A percentile compares a stretch with the other conserved stretches of the same genome.
Conservation (phyloP, 2,888 invertebrate genomes). For the Clusia tigrina region DNA sequence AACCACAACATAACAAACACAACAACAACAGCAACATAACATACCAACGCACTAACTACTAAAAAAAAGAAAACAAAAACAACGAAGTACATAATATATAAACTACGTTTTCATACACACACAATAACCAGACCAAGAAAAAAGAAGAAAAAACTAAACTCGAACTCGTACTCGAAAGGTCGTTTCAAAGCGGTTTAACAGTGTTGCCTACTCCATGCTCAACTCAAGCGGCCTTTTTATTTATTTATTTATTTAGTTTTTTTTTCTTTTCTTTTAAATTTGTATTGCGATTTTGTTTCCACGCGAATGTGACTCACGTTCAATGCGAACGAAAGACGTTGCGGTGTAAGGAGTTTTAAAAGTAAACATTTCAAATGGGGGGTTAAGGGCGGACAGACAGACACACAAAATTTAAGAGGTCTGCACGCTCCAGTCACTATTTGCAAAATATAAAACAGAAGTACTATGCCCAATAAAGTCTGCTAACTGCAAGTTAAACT, state of each 20-base stretch:
- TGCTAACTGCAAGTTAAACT: no score
- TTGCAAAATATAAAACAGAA: no score
- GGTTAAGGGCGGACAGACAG: no score
- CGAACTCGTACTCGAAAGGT: constrained; percentile 63
- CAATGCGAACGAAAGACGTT: no score
- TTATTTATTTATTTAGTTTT: neutral
- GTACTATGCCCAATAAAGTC: no score
- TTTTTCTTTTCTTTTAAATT: neutral
- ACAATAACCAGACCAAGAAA: neutral
- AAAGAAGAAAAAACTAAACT: constrained; percentile 8
- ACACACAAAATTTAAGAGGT: no score
- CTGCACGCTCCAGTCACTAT: no score
- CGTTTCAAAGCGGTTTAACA: constrained; percentile 60
- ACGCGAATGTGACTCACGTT: neutral
- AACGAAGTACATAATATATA: neutral
- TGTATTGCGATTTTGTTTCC: no score
- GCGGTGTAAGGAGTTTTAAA: no score
- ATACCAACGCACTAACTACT: constrained; percentile 1
- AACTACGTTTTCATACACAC: neutral
- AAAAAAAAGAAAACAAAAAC: neutral
- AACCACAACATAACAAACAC: neutral
- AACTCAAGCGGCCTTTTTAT: no score
- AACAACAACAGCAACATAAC: neutral
- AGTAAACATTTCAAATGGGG: no score
- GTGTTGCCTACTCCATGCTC: constrained; percentile 52